Conservation (phyloP, 2,888 invertebrate species). For the Drosophila conformis region DNA sequence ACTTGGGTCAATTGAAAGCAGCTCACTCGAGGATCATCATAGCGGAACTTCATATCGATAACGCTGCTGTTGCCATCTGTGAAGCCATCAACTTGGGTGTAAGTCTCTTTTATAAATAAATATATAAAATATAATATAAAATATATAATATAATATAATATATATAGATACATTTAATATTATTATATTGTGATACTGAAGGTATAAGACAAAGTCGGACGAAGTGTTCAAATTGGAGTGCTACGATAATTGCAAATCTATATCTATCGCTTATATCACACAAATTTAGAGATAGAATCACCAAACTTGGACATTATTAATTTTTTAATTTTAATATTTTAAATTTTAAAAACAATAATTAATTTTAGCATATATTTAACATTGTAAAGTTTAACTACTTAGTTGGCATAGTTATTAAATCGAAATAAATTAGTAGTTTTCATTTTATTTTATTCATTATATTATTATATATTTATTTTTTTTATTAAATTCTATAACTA, state of each 20-base stretch:
- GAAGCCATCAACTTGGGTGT: constrained; percentile 87
- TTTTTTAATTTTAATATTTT: neutral
- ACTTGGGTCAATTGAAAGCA: constrained; percentile 88
- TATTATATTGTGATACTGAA: neutral
- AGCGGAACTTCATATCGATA: constrained; percentile 91
- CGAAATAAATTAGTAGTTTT: neutral
- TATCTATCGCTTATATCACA: neutral
- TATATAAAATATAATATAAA: no score
- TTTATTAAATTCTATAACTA: neutral
- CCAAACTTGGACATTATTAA: neutral
- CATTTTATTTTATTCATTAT: neutral
- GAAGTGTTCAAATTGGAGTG: neutral
- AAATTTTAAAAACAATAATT: neutral
- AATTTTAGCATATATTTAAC: neutral
- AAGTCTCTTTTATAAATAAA: constrained; percentile 23
- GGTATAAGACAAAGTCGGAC: neutral
- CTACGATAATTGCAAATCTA: neutral
- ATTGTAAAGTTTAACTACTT: neutral
- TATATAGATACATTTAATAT: neutral
- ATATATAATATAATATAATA: no score
- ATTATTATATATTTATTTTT: no score
- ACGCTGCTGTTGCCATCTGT: constrained; percentile 92
- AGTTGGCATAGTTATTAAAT: neutral
- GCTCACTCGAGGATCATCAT: constrained; percentile 91
- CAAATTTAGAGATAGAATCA: neutral